Evolutionary conservation across 35 echinoderm and acorn worm genomes (phyloP).

Genomic region (Acanthaster planci): DNA sequence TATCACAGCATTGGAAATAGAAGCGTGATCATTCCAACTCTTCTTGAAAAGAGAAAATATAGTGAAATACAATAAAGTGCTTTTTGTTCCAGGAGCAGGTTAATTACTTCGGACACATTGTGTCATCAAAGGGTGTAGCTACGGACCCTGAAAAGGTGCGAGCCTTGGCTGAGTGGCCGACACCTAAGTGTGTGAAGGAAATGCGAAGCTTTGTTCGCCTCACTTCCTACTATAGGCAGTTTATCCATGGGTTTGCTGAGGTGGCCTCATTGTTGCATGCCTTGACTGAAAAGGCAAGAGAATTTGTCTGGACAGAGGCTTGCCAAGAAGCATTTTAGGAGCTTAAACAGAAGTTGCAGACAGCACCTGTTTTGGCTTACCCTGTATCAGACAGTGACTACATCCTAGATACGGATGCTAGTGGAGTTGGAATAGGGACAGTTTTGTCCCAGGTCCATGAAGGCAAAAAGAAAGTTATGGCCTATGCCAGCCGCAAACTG

Average conservation of each 20-base stretch:
- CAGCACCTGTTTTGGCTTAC: constrained; percentile 56
- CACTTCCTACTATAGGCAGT: too few relatives aligned
- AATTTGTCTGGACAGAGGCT: constrained; percentile 45
- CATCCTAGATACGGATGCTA: constrained; percentile 82
- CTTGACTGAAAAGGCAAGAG: constrained; percentile 39
- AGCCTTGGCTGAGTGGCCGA: too few relatives aligned
- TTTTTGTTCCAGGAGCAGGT: too few relatives aligned
- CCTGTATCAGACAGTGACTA: constrained; percentile 39
- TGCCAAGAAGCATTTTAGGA: constrained; percentile 43
- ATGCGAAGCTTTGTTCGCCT: too few relatives aligned
- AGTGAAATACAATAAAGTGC: too few relatives aligned
- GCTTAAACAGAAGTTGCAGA: constrained; percentile 39
- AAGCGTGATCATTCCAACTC: too few relatives aligned
- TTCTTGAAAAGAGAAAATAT: too few relatives aligned
- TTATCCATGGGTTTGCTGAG: constrained; percentile 39
- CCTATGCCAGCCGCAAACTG: constrained; percentile 49
- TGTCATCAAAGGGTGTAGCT: too few relatives aligned
- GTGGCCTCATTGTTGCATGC: constrained; percentile 39
- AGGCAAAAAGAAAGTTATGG: constrained; percentile 50
- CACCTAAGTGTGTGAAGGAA: too few relatives aligned
- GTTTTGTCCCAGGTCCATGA: constrained; percentile 69
- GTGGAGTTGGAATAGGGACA: constrained; percentile 55
- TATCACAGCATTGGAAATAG: too few relatives aligned
- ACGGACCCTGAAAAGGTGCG: too few relatives aligned
- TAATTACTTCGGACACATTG: too few relatives aligned